Conservation (phyloP, 2,888 invertebrate species). For the Petrolisthes cinctipes region DNA sequence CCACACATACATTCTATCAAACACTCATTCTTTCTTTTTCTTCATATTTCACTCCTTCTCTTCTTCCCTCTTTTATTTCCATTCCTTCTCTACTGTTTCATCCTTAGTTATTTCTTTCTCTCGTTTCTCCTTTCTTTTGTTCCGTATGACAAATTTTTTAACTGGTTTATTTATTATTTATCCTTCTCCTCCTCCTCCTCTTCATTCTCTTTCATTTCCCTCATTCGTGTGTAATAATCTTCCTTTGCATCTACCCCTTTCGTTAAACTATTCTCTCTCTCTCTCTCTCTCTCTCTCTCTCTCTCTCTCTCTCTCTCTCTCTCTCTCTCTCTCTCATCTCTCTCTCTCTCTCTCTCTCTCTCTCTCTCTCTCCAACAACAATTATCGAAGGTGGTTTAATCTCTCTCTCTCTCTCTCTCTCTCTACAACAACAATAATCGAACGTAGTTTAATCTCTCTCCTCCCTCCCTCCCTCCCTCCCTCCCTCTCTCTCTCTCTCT, state of each 20-base stretch:
- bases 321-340: background rate
- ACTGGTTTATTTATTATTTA: background rate
- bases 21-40: background rate
- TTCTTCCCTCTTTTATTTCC: too few species aligned
- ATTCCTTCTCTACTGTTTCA: background rate
- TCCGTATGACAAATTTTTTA: background rate
- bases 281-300: background rate
- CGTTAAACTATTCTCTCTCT: background rate
- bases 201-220: background rate
- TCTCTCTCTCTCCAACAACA: background rate
- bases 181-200: background rate
- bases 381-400: background rate
- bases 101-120: background rate
- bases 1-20: background rate
- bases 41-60: too few species aligned
- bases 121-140: background rate
- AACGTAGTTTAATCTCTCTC: background rate
- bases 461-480: background rate
- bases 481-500: background rate
- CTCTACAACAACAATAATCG: background rate
- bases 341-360: background rate
- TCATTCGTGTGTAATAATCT: background rate
- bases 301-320: slow-evolving; percentile 1
- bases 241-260: background rate
- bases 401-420: background rate